A percentile compares a stretch with the other conserved stretches of the same genome.
These are phyloP conservation scores for Vulpes lagopus DNA, from an alignment of 2,113 vertebrate genomes.

Conservation along the genomic window DNA sequence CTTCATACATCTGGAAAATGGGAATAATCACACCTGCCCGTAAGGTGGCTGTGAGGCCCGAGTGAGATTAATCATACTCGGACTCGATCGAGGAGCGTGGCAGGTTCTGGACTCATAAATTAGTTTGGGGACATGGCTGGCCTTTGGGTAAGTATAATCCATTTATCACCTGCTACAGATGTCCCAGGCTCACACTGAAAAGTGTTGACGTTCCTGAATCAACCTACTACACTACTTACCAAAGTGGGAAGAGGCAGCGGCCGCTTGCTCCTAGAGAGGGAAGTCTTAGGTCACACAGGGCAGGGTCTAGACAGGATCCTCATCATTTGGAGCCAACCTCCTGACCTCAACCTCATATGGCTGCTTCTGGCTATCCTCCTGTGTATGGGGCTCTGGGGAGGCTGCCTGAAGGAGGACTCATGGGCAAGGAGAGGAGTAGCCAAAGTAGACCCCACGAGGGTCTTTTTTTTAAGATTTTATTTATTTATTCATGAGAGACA, in stretches of 20 bases:
- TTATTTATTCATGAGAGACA: too few relatives aligned
- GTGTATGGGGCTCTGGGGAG: not conserved
- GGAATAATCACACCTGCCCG: not conserved
- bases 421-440: not conserved
- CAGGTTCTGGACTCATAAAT: not conserved
- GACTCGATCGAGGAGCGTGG: accelerated
- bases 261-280: not conserved
- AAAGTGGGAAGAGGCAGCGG: not conserved
- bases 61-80: not conserved
- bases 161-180: not conserved
- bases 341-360: not conserved
- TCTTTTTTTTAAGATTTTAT: too few relatives aligned
- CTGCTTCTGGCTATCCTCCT: not conserved
- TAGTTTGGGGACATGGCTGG: not conserved
- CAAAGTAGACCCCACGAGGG: not conserved
- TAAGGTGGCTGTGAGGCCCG: not conserved
- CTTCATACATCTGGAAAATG: not conserved
- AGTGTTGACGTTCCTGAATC: not conserved
- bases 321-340: not conserved
- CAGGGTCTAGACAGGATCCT: not conserved
- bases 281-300: not conserved
- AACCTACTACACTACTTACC: not conserved
- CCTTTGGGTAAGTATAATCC: not conserved
- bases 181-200: not conserved
- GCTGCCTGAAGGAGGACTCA: not conserved